phyloP scores from a whole-genome alignment of 1,140 invertebrate genomes.

The Cataglyphis hispanica region DNA sequence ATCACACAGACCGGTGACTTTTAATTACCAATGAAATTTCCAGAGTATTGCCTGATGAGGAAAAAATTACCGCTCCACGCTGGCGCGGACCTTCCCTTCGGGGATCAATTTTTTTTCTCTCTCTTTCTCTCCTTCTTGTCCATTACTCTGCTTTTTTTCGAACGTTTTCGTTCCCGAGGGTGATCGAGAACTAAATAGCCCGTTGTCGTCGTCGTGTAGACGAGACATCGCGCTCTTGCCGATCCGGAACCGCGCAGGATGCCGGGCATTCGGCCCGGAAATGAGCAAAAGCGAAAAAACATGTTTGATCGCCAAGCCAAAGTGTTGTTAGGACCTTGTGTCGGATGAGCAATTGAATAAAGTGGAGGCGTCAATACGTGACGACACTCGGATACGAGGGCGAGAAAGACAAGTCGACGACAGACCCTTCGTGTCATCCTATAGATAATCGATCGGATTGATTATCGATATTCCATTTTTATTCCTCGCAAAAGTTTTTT shows the following conservation, averaged over 20 bases:
- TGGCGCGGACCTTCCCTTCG: constrained; percentile 57
- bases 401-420: constrained; percentile 46
- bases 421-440: constrained; percentile 45
- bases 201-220: constrained; percentile 61
- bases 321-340: constrained; percentile 70
- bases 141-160: constrained; percentile 8
- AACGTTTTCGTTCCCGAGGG: constrained; percentile 59
- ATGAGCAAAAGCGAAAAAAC: constrained; percentile 83
- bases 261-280: constrained; percentile 78
- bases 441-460: constrained; percentile 57
- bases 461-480: neutral
- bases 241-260: constrained; percentile 79
- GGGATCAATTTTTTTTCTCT: constrained; percentile 60
- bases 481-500: constrained; percentile 1
- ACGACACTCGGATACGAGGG: constrained; percentile 72
- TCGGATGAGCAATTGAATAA: constrained; percentile 81
- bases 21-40: constrained; percentile 86
- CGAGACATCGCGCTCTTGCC: constrained; percentile 31
- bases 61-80: constrained; percentile 81
- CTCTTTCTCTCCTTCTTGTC: neutral
- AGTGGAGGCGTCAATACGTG: constrained; percentile 81
- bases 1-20: constrained; percentile 84
- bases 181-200: constrained; percentile 71
- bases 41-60: constrained; percentile 81
- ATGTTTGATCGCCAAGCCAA: constrained; percentile 75